A percentile compares a stretch with the other conserved stretches of the same genome.
Evolutionary conservation across 2,888 invertebrate genomes (phyloP).

Genomic region (Diaperis boleti): DNA sequence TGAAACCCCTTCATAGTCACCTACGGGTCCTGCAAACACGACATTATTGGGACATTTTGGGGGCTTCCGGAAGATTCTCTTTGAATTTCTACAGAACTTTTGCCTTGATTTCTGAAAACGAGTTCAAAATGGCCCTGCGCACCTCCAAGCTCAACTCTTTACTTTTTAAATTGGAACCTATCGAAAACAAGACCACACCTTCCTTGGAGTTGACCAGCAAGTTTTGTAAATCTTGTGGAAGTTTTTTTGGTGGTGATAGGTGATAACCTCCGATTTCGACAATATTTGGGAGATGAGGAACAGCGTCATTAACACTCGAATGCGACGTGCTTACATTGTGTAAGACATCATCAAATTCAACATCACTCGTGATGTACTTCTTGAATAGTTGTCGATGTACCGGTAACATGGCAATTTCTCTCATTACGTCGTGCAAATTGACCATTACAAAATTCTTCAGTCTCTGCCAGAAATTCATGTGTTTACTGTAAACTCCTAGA

Average conservation of each 20-base stretch:
- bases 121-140: slow-evolving; percentile 56
- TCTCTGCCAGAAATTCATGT: slow-evolving; percentile 69
- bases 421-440: slow-evolving; percentile 48
- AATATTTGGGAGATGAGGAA: slow-evolving; percentile 69
- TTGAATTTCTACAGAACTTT: slow-evolving; percentile 67
- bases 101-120: slow-evolving; percentile 62
- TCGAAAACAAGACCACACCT: slow-evolving; percentile 61
- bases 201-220: slow-evolving; percentile 49
- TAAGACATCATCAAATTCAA: slow-evolving; percentile 50
- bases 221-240: slow-evolving; percentile 51
- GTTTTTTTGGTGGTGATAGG: slow-evolving; percentile 51
- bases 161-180: slow-evolving; percentile 64
- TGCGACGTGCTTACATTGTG: slow-evolving; percentile 63
- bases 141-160: slow-evolving; percentile 55
- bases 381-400: slow-evolving; percentile 50
- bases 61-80: slow-evolving; percentile 56
- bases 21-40: slow-evolving; percentile 62
- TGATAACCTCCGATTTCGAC: slow-evolving; percentile 72
- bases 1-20: too few species aligned
- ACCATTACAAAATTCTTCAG: slow-evolving; percentile 64
- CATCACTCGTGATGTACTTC: slow-evolving; percentile 52
- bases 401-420: slow-evolving; percentile 30
- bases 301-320: slow-evolving; percentile 66
- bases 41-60: slow-evolving; percentile 62
- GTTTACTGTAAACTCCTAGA: slow-evolving; percentile 27